Evolutionary conservation across 1,140 invertebrate genomes (phyloP).

Genomic region (Dendroctonus ponderosae): DNA sequence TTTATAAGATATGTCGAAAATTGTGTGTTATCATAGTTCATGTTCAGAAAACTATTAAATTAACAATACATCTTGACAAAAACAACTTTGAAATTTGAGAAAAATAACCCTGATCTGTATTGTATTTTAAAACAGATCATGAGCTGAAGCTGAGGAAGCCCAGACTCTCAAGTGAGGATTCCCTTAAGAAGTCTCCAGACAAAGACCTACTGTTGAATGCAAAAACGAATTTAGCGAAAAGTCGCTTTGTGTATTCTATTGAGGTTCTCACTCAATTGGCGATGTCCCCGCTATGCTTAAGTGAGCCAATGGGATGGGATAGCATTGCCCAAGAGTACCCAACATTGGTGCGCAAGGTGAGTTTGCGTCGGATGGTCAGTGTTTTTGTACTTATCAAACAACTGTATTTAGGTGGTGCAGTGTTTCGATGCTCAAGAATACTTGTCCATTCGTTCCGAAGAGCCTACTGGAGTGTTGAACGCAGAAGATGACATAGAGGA

Average conservation of each 20-base stretch:
- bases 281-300: conserved; percentile 56
- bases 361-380: neutral
- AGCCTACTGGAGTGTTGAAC: conserved; percentile 30
- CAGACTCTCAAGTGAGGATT: conserved; percentile 44
- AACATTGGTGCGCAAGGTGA: conserved; percentile 55
- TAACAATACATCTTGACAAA: too few relatives aligned
- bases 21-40: too few relatives aligned
- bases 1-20: too few relatives aligned
- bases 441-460: conserved; percentile 43
- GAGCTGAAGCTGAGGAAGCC: conserved; percentile 42
- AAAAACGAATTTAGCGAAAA: conserved; percentile 1
- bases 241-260: conserved; percentile 49
- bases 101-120: neutral
- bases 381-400: conserved; percentile 1
- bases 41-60: too few relatives aligned
- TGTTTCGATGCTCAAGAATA: conserved; percentile 49
- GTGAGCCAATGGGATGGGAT: conserved; percentile 55
- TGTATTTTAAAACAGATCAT: conserved; percentile 31
- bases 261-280: conserved; percentile 58
- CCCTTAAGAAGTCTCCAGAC: conserved; percentile 37
- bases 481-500: conserved; percentile 21
- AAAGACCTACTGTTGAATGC: conserved; percentile 5
- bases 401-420: conserved; percentile 43
- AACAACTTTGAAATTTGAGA: neutral
- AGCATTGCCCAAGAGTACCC: conserved; percentile 57